Base-by-base conservation (phyloP, 2,888 invertebrate genomes). In the Drosophila hamatofila region DNA sequence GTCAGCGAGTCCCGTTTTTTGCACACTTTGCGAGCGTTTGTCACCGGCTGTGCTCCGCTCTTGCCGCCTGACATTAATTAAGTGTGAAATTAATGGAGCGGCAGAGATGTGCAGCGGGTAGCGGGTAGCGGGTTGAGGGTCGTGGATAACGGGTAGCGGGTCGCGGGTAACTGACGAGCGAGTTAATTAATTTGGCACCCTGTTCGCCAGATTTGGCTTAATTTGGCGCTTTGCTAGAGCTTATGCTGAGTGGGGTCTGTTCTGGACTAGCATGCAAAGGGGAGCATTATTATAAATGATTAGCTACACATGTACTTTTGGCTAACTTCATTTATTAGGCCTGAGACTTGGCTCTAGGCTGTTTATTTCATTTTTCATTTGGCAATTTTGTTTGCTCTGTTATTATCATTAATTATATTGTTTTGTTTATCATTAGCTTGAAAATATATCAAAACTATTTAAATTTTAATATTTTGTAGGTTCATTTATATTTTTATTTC, bases 41-140 rank as follows among this genome's bases (percentile, higher is more conserved):
- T 72, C 70, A 73, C 33, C 25, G 52, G 33, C 58, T 60, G 48
- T 25, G 23, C 59, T 35, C 25, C 42, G 30, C 69, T 78, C 88
- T 82, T 67, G 78, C 75, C 69, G 77, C 71, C 78, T 85, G 91
- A 91, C 91, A 90, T 90, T 91, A 91, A 91, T 91, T 91, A 89
- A 89, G 90, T 91, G 86, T 79, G 82, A 84, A 87, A 83, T 83
- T 81, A 85, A 77, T 81, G 78, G 69, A 71, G 67, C 75, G 63
- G 63, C 66, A 60, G 56, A 52, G 66, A 23, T 71, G 54, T 64
- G 67, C 57, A 35, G 49, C 37, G 60, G 27, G 25, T 6, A 37
- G 60, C 49, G 57, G 33, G 30, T 9, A 35, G 60, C 48, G 41
- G 11, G 41, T 0, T 11, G 11, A 14, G 21, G 8, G 39, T 4